Evolutionary conservation across 64 coral and sea anemone species (phyloP).

Genomic region (Platygyra sinensis): DNA sequence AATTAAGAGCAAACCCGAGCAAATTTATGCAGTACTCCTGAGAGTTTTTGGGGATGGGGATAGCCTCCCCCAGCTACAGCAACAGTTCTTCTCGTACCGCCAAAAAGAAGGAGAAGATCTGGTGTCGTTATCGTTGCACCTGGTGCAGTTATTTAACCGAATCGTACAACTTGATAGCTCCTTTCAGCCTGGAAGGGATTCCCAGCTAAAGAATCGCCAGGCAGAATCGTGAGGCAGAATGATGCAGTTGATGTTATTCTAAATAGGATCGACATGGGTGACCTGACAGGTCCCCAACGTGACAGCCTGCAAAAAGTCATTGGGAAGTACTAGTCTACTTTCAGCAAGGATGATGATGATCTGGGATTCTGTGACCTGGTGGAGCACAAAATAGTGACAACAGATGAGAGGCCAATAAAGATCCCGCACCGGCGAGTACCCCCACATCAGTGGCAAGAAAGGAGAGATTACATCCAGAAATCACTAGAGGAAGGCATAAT

Average conservation of each 20-base stretch:
- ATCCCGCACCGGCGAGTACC: slow-evolving; percentile 58
- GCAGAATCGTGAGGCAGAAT: background rate
- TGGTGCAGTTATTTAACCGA: slow-evolving; percentile 49
- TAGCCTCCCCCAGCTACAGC: slow-evolving; percentile 61
- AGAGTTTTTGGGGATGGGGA: slow-evolving; percentile 69
- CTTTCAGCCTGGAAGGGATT: slow-evolving; percentile 31
- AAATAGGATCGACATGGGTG: background rate
- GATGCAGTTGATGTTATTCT: background rate
- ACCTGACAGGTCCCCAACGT: background rate
- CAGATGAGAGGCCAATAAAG: slow-evolving; percentile 48
- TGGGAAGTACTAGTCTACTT: slow-evolving; percentile 36
- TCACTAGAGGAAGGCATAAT: slow-evolving; percentile 58
- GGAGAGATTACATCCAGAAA: slow-evolving; percentile 59
- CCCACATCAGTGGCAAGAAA: slow-evolving; percentile 60
- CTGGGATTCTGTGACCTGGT: slow-evolving; percentile 58
- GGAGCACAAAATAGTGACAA: slow-evolving; percentile 51
- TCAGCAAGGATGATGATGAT: slow-evolving; percentile 67
- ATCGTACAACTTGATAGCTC: slow-evolving; percentile 41
- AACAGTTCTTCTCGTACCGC: slow-evolving; percentile 54
- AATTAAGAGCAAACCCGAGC: slow-evolving; percentile 35
- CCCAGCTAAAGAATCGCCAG: slow-evolving; percentile 49
- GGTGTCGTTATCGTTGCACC: slow-evolving; percentile 30
- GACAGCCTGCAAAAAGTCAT: background rate
- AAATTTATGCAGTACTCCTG: slow-evolving; percentile 54
- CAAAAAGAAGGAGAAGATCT: slow-evolving; percentile 61